Evolutionary conservation across 2,113 vertebrate genomes (phyloP), one percentile per base, ranked within the genome.

Genomic region (Lepisosteus osseus): DNA sequence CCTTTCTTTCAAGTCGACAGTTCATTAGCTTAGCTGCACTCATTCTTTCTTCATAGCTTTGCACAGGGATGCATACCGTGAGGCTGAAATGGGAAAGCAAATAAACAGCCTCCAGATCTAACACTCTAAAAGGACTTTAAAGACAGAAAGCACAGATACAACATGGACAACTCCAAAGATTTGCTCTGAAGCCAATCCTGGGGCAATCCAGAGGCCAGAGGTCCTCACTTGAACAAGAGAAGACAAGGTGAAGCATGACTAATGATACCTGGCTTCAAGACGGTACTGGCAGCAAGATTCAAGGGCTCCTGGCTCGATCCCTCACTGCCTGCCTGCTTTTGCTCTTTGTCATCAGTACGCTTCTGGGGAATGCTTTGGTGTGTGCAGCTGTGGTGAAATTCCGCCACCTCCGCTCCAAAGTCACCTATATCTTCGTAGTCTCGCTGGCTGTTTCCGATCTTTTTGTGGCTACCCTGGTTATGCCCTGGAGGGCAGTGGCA

Each of bases 361-460:
- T 55, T 5, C 54, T 67, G 43, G 71, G 64, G 7, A 72, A 67
- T 4, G 7, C 54, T 17, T 11, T 72, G 64, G 41, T 45, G 42
- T 72, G 41, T 6, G 41, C 54, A 12, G n/a, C 70, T 3, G 45
- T 55, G 61, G 51, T 55, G 4, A 42, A 40, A 14, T 72, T 55
- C 54, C 63, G 41, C 42, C 64, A 47, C n/a, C 12, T 72, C 61
- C 47, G 44, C n/a, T 70, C 69, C 69, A 61, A 70, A 43, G 59
- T 70, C 5, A 44, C 44, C 2, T 70, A 70, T 54, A 11, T 71
- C 14, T 72, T 72, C 41, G 70, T 72, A 5, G 40, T 65, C 61
- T 56, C 62, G 15, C 62, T 65, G 45, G 62, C 61, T 40, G 67
- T 69, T 9, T 69, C 67, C 11, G 69, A 71, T n/a, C 45, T 71